Conservation (phyloP, 2,797 vertebrate genomes). For the Manis crassicaudata region DNA sequence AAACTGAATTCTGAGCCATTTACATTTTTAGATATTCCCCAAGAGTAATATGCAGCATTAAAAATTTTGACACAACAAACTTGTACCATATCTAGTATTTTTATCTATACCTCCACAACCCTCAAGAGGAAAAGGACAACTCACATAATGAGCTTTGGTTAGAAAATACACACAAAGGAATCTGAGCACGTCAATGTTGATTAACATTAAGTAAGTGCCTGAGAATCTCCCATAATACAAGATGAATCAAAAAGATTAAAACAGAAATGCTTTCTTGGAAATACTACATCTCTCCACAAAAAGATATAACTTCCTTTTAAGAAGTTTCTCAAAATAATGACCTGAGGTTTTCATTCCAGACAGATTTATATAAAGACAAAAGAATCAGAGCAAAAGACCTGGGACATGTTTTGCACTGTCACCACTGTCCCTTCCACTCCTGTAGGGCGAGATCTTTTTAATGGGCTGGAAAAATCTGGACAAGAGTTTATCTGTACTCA, state of each 20-base stretch:
- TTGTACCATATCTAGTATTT: not conserved
- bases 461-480: not conserved
- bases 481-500: not conserved
- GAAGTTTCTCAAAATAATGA: not conserved
- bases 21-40: not conserved
- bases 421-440: not conserved
- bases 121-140: slow-evolving; percentile 20
- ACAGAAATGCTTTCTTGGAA: slow-evolving; percentile 32
- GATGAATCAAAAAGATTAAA: not conserved
- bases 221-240: not conserved
- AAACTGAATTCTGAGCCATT: not conserved
- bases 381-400: not conserved
- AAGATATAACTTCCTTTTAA: not conserved
- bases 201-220: not conserved
- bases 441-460: not conserved
- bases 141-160: not conserved
- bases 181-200: not conserved
- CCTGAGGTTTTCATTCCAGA: not conserved
- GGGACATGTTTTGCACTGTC: not conserved
- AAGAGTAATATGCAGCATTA: not conserved
- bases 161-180: slow-evolving; percentile 34
- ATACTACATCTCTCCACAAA: slow-evolving; percentile 10
- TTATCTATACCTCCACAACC: not conserved
- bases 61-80: slow-evolving; percentile 46
- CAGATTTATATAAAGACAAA: not conserved